Evolutionary conservation across 2,113 vertebrate species (phyloP), one percentile per base, ranked within the genome.

Genomic region (Turdus rufiventris): DNA sequence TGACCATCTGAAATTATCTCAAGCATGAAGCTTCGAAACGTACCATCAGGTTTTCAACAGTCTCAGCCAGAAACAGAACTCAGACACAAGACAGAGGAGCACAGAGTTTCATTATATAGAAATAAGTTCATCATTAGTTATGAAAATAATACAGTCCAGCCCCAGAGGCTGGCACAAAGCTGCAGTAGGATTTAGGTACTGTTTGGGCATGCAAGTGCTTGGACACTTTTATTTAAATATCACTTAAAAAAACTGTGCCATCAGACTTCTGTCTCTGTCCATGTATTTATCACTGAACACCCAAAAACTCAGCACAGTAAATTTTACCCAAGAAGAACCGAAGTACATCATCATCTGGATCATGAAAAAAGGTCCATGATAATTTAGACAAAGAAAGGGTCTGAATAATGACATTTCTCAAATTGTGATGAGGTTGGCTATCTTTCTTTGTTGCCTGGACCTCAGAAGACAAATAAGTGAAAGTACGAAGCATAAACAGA

Each of bases 21-120:
- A 50, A 62, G 14, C 18, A 62, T 7, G 16, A 40, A 67, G 8
- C 50, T 34, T 20, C 0, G 0, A 80, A 61, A 62, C 0, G 2
- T 54, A 62, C 17, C 36, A 34, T 38, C 14, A 42, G 17, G n/a
- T 73, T 73, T 86, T 47, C 1, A 0, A 24, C 48, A 91, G n/a
- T 25, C n/a, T 57, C 29, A 31, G 43, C 3, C n/a, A 77, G n/a
- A 84, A 84, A 29, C 3, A 84, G 24, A 38, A 10, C 9, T 28
- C 53, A 73, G 25, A 47, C 2, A 3, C 21, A 72, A 78, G 29
- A 45, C 29, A 68, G 28, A 88, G 29, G 14, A 71, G 10, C 12
- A 65, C 7, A 23, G 4, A 16, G 5, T 34, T 75, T 63, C 14
- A 43, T 63, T 47, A 58, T 8, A 58, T 3, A 43, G 2, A 16